Conservation (phyloP, 1,140 invertebrate genomes). For the Uloborus diversus region DNA sequence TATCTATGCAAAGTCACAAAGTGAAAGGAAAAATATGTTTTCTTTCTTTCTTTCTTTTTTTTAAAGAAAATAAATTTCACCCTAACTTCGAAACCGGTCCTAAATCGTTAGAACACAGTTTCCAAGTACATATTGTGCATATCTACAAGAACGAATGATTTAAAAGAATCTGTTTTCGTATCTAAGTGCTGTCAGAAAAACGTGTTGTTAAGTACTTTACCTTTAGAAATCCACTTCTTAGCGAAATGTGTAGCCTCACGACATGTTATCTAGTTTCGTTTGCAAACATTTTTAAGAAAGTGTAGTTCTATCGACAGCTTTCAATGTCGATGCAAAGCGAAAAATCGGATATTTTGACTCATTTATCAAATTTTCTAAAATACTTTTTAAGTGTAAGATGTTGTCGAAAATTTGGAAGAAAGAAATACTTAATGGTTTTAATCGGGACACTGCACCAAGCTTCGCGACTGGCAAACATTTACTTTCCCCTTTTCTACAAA, state of each 20-base stretch:
- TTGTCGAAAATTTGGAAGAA: slow-evolving; percentile 22
- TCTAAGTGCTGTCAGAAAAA: too few relatives aligned
- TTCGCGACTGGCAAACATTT: slow-evolving; percentile 27
- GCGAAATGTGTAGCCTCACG: background rate
- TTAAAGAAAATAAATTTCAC: too few relatives aligned
- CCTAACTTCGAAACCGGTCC: too few relatives aligned
- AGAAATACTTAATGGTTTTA: slow-evolving; percentile 51
- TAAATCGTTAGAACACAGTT: too few relatives aligned
- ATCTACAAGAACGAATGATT: too few relatives aligned
- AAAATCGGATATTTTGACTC: slow-evolving; percentile 48
- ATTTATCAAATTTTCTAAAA: slow-evolving; percentile 46
- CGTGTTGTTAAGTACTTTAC: background rate
- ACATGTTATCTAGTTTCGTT: background rate
- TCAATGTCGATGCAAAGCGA: slow-evolving; percentile 3
- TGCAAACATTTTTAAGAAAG: background rate
- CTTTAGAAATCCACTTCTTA: background rate
- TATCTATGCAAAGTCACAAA: too few relatives aligned
- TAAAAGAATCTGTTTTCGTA: too few relatives aligned
- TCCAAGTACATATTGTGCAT: too few relatives aligned
- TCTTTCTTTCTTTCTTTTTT: too few relatives aligned
- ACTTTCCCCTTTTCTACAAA: slow-evolving; percentile 3
- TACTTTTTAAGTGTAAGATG: slow-evolving; percentile 43
- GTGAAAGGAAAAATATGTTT: too few relatives aligned
- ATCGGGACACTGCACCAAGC: slow-evolving; percentile 30
- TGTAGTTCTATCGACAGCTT: background rate